Base-by-base conservation (phyloP, 2,113 vertebrate genomes). In the Amia ocellicauda region DNA sequence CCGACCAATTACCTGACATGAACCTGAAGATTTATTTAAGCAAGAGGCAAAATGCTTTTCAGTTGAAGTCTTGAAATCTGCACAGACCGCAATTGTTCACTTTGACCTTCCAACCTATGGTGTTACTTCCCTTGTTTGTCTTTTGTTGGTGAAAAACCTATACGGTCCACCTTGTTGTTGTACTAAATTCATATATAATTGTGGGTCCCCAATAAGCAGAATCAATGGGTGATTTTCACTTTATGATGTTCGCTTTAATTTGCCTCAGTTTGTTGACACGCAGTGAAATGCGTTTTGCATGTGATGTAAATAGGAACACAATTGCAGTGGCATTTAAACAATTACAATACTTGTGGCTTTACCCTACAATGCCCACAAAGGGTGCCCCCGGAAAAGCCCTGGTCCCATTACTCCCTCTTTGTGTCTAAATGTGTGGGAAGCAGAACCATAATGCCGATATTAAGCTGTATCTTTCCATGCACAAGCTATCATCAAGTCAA, bases 251-350 rank as follows among this genome's bases (percentile, higher is more conserved):
- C 36, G 14, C 20, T 59, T 22, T 43, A 57, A 17, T 57, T 50
- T 41, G n/a, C 47, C 40, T 47, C n/a, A 10, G 26, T 14, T 42
- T 57, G 54, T 57, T 27, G 49, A 57, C 63, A 49, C 31, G 49
- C n/a, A 56, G 31, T 42, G 40, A 64, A 29, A 55, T 56, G n/a
- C 10, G 17, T 19, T 23, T 59, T 10, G 8, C 16, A 52, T 31
- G 42, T 40, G 42, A 64, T 31, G 63, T 42, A 26, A 14, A 16
- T 13, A 47, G 45, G 53, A 47, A 47, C 40, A 13, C 29, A 24
- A 13, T n/a, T n/a, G n/a, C 20, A 57, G 27, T 47, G 29, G 26
- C 17, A 17, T 58, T 58, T 58, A 14, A 17, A n/a, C 55, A 28
- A 26, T 22, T 55, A 2, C 26, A 47, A 19, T 64, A 14, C 23